Evolutionary conservation across 2,888 invertebrate genomes (phyloP), one percentile per base, ranked within the genome.

Genomic region (Epistrophe eligans): DNA sequence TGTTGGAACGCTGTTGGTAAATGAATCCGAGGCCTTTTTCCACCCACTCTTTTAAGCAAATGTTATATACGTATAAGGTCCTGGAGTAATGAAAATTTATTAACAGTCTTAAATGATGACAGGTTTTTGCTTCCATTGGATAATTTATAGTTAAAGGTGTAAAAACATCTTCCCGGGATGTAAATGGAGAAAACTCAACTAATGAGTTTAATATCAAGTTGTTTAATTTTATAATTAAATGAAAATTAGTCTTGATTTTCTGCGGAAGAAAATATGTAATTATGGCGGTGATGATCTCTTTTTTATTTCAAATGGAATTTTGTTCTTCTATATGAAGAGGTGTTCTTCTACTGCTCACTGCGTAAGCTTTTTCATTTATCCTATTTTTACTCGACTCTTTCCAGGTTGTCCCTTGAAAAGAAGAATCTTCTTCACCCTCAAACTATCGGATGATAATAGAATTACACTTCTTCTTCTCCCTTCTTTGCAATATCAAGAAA

Each of bases 21-120:
- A 60, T 19, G 38, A 60, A 81, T 70, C 38, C 48, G 70, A 58
- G n/a, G 45, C 66, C 17, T 32, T 13, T 48, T 35, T 17, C 55
- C 50, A 83, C 24, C 38, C 48, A 35, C 19, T 28, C 45, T 43
- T 7, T 64, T 35, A 50, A 7, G 17, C 10, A 48, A 8, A 45
- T 45, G 15, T 5, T 28, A 19, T n/a, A n/a, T n/a, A n/a, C n/a
- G n/a, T n/a, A n/a, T 71, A 62, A 24, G 40, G 66, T n/a, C 55
- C 70, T 52, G 38, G 28, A 72, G 67, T 88, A 88, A 84, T 88
- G 88, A 76, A 88, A 84, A 88, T 88, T 83, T 88, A 88, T 88
- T 80, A 88, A 73, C 66, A 77, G 80, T 43, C 74, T 72, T 45
- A 74, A 71, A 76, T 73, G 72, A 74, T 58, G 83, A 83, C 79